Evolutionary conservation across 2,888 invertebrate species (phyloP), one percentile per base, ranked within the genome.

Genomic region (Eurytoma californica): DNA sequence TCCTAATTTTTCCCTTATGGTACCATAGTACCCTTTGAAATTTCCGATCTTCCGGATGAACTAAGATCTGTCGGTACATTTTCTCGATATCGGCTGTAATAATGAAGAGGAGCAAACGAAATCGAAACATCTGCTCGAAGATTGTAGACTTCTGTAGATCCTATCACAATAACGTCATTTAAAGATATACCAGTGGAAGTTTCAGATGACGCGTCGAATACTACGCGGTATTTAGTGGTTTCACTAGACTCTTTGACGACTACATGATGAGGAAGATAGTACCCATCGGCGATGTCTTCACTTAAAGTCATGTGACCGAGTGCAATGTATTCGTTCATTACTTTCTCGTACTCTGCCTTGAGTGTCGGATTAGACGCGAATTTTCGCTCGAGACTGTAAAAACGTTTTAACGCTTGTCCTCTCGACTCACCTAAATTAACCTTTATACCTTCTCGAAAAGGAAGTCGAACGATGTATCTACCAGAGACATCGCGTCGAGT

Each of bases 141-240:
- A 86, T 51, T 18, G 83, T 81, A 3, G 75, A 68, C 61, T 85
- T 83, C 55, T 0, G 79, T 80, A 0, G 85, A 83, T 2, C 86
- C 86, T 2, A 83, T 82, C 55, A 81, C 57, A 24, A 84, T 77
- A 0, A 77, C 39, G 9, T 85, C 84, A 63, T 86, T 87, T 0
- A 86, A 61, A 0, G 85, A 86, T 3, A 82, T 61, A 2, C 84
- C 83, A 7, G 84, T 77, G 0, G 84, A 77, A 12, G 80, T 82
- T 74, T 68, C 72, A 30, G 82, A 80, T 0, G 85, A 87, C 2
- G 82, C 86, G 68, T 87, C 86, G 74, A 86, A 88, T 2, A 88
- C 87, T 0, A 85, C 84, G n/a, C 87, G 79, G 3, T 86, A 67
- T 61, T 85, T 85, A 0, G 85, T 87, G 2, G 86, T 85, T 0